phyloP scores from a whole-genome alignment of 2,888 invertebrate species.

The Diaperis boleti region DNA sequence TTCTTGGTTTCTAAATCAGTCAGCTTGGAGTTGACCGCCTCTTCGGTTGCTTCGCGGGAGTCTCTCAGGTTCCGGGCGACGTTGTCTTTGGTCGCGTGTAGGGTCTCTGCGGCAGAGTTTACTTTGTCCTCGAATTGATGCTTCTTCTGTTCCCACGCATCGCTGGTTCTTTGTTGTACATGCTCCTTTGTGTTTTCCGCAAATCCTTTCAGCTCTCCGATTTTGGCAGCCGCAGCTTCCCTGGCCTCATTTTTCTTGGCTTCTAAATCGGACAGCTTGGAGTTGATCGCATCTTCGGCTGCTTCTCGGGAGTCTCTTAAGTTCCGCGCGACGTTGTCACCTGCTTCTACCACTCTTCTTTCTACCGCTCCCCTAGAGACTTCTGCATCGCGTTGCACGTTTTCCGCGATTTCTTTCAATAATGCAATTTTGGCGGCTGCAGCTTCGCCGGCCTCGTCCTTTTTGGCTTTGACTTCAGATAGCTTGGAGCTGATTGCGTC shows the following conservation, averaged over 20 bases:
- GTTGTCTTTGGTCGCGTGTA: constrained; percentile 64
- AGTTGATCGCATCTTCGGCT: constrained; percentile 73
- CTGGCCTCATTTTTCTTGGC: constrained; percentile 59
- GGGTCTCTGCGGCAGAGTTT: constrained; percentile 45
- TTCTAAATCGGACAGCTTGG: constrained; percentile 73
- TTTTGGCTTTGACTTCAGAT: constrained; percentile 72
- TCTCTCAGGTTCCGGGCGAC: constrained; percentile 76
- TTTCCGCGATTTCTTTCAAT: too few relatives aligned
- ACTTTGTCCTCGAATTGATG: too few relatives aligned
- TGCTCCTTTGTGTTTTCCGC: constrained; percentile 60
- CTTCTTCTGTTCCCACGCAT: too few relatives aligned
- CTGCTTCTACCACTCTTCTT: too few relatives aligned
- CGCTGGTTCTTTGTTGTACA: too few relatives aligned
- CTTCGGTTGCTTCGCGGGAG: constrained; percentile 73
- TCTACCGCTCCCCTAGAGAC: too few relatives aligned
- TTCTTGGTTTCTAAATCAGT: constrained; percentile 71
- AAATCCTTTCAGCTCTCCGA: constrained; percentile 67
- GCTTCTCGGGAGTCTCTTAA: constrained; percentile 74
- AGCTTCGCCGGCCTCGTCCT: constrained; percentile 11
- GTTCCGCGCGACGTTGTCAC: constrained; percentile 74
- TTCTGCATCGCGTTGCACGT: too few relatives aligned
- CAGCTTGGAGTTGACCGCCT: constrained; percentile 73
- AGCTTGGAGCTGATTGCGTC: constrained; percentile 73
- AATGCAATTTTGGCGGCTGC: constrained; percentile 67
- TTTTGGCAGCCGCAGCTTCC: constrained; percentile 61